phyloP scores from a whole-genome alignment of 2,113 vertebrate genomes.

The Trachemys scripta region DNA sequence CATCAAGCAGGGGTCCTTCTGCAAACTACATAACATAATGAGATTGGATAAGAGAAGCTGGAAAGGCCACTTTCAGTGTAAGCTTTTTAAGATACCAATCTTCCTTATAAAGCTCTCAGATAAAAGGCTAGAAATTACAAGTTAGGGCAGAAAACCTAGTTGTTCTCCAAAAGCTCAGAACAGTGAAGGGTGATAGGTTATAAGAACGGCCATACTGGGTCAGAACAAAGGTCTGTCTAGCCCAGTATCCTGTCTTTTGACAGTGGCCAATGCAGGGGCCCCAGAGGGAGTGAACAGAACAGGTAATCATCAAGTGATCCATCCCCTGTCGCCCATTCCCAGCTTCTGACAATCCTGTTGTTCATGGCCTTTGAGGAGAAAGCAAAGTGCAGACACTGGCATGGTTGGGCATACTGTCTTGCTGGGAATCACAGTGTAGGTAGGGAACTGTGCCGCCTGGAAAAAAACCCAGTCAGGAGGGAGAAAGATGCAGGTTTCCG shows the following conservation, averaged over 20 bases:
- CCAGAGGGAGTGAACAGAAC: too few relatives aligned
- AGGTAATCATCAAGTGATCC: too few relatives aligned
- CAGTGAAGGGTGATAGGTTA: neutral
- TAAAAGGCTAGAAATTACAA: neutral
- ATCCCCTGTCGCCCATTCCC: too few relatives aligned
- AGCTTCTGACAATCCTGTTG: neutral
- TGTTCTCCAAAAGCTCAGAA: neutral
- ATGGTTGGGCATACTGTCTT: neutral
- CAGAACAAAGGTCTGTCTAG: too few relatives aligned
- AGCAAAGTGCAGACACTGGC: neutral
- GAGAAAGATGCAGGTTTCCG: neutral
- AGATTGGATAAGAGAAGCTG: neutral
- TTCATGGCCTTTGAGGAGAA: neutral
- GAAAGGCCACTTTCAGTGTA: neutral
- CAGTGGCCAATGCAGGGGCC: too few relatives aligned
- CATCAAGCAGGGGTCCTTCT: constrained; percentile 78
- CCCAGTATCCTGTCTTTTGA: too few relatives aligned
- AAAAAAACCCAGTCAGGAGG: neutral
- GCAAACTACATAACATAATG: constrained; percentile 51
- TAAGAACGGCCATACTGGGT: too few relatives aligned
- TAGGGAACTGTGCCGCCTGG: neutral
- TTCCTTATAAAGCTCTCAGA: neutral
- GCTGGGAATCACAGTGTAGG: neutral
- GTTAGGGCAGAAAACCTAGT: neutral
- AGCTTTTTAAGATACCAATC: neutral